phyloP scores from a whole-genome alignment of 2,888 invertebrate species.

The Linhomoeus sp. region DNA sequence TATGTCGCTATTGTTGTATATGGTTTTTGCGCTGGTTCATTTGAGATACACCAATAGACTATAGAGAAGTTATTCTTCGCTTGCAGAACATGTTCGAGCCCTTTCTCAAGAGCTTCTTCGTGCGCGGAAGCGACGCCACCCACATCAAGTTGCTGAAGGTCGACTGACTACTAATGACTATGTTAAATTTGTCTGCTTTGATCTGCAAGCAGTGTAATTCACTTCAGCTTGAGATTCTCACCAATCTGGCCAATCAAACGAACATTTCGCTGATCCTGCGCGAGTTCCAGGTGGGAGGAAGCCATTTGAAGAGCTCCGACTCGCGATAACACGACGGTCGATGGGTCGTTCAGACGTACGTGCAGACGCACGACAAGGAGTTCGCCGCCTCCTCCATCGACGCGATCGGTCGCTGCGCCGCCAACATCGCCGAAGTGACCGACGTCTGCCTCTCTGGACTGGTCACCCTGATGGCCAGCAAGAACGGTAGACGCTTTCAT shows the following conservation, averaged over 20 bases:
- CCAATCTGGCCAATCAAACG: conserved; percentile 76
- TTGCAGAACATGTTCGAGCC: conserved; percentile 76
- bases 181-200: too few species aligned
- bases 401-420: conserved; percentile 60
- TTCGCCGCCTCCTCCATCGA: conserved; percentile 90
- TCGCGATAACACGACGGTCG: too few species aligned
- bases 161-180: too few species aligned
- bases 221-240: conserved; percentile 66
- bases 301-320: neutral
- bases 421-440: conserved; percentile 67
- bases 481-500: too few species aligned
- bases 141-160: conserved; percentile 79
- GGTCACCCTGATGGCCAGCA: conserved; percentile 70
- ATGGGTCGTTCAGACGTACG: conserved; percentile 55
- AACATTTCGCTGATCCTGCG: conserved; percentile 74
- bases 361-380: conserved; percentile 67
- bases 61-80: too few species aligned
- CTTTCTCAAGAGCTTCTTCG: conserved; percentile 90
- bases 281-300: conserved; percentile 56
- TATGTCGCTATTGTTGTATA: neutral
- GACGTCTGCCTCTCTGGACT: conserved; percentile 82
- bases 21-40: neutral
- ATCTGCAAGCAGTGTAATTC: too few species aligned
- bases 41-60: too few species aligned
- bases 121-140: conserved; percentile 81